Percentiles rank a stretch among this genome's conserved stretches.
Evolutionary conservation across 2,113 vertebrate genomes (phyloP).

Genomic region (Kobus ellipsiprymnus): DNA sequence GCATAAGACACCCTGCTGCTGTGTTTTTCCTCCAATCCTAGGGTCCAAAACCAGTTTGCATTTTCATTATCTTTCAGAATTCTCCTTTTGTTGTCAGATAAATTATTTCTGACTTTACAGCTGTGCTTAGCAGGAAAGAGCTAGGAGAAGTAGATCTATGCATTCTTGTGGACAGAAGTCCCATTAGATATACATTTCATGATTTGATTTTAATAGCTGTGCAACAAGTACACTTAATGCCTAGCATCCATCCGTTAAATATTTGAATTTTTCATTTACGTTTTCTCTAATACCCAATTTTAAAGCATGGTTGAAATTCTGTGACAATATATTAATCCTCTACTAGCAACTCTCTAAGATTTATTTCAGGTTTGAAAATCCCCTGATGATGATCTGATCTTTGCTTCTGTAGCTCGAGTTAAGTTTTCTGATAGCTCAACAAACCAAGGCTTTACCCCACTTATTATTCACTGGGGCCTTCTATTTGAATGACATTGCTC

Average conservation of each 20-base stretch:
- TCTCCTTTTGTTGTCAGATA: background rate
- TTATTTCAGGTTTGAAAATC: background rate
- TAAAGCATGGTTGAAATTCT: background rate
- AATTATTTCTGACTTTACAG: background rate
- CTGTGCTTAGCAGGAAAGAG: background rate
- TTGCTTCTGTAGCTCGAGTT: background rate
- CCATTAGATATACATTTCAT: background rate
- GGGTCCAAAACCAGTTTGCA: background rate
- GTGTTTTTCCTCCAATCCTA: background rate
- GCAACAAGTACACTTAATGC: background rate
- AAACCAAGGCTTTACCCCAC: background rate
- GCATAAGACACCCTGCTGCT: fast-evolving
- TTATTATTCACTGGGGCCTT: background rate
- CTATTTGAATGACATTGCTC: background rate
- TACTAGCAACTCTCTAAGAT: background rate
- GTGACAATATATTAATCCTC: background rate
- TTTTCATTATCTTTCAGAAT: background rate
- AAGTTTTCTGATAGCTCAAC: background rate
- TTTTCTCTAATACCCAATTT: background rate
- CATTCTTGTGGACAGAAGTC: background rate
- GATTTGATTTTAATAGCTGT: background rate
- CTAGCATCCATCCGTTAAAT: background rate
- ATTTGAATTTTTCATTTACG: background rate
- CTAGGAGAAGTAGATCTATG: background rate
- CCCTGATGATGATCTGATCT: background rate